Percentiles rank a stretch among this genome's conserved stretches.
These are phyloP conservation scores for Pseudonaja textilis DNA, from an alignment of 2,113 vertebrate genomes.

Conservation along the genomic window DNA sequence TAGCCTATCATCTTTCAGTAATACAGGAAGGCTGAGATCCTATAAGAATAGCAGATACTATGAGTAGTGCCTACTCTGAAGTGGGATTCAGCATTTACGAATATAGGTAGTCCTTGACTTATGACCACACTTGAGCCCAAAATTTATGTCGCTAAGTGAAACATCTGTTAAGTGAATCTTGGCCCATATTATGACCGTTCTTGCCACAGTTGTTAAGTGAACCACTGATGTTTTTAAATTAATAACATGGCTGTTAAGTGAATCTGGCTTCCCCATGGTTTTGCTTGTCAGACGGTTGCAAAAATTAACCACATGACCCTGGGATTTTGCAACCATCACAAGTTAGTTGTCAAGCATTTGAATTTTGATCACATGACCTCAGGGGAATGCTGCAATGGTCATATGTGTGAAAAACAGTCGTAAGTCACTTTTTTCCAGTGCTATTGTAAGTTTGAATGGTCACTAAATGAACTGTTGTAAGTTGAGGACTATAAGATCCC, in stretches of 20 bases:
- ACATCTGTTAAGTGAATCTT: too few relatives aligned
- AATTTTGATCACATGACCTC: background rate
- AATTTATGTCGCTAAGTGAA: background rate
- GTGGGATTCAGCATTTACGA: background rate
- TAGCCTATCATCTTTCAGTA: background rate
- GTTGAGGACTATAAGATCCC: background rate
- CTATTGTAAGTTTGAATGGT: background rate
- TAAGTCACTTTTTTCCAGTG: background rate
- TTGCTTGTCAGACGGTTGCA: background rate
- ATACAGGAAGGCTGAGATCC: background rate
- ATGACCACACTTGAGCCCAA: background rate
- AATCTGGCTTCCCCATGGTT: background rate
- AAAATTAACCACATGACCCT: background rate
- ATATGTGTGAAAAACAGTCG: too few relatives aligned
- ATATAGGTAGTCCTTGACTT: background rate
- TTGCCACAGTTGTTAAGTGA: background rate
- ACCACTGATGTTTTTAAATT: background rate
- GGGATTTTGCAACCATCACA: background rate
- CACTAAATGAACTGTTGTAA: background rate
- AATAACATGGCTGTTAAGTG: background rate
- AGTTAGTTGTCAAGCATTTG: background rate
- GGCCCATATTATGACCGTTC: background rate
- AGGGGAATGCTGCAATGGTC: background rate
- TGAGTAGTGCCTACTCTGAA: background rate
- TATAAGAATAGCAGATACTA: background rate